Evolutionary conservation across 2,888 invertebrate species (phyloP).

Genomic region (Orthonevra nobilis): DNA sequence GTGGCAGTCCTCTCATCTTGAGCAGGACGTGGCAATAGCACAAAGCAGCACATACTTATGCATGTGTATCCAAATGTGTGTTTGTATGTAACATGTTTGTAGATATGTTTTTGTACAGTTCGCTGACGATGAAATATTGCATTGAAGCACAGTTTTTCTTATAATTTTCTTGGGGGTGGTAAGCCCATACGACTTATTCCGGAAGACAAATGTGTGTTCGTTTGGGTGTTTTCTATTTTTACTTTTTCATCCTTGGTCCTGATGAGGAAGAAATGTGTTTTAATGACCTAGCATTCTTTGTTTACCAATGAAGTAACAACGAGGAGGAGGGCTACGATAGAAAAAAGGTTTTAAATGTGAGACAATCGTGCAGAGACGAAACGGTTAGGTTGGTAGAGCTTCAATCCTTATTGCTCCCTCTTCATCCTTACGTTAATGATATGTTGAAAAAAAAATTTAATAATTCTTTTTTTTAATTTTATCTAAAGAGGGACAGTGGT

Average conservation of each 20-base stretch:
- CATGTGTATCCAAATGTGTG: neutral
- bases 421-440: no score
- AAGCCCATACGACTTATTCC: slow-evolving; percentile 26
- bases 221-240: neutral
- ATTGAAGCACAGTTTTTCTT: slow-evolving; percentile 36
- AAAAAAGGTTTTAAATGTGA: no score
- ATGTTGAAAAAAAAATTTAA: no score
- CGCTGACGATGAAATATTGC: slow-evolving; percentile 42
- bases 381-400: no score
- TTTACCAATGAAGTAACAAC: no score
- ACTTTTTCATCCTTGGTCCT: neutral
- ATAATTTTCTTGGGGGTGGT: slow-evolving; percentile 11
- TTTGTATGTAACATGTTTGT: neutral
- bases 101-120: neutral
- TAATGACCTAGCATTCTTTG: slow-evolving; percentile 26
- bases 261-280: slow-evolving; percentile 4
- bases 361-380: no score
- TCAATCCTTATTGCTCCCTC: no score
- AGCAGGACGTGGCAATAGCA: slow-evolving; percentile 27
- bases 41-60: neutral
- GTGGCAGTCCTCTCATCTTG: slow-evolving; percentile 26
- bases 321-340: no score
- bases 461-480: no score
- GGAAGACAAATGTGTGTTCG: slow-evolving; percentile 35
- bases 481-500: no score